Conservation (phyloP, 2,888 invertebrate species). For the Drosophila meridionalis region DNA sequence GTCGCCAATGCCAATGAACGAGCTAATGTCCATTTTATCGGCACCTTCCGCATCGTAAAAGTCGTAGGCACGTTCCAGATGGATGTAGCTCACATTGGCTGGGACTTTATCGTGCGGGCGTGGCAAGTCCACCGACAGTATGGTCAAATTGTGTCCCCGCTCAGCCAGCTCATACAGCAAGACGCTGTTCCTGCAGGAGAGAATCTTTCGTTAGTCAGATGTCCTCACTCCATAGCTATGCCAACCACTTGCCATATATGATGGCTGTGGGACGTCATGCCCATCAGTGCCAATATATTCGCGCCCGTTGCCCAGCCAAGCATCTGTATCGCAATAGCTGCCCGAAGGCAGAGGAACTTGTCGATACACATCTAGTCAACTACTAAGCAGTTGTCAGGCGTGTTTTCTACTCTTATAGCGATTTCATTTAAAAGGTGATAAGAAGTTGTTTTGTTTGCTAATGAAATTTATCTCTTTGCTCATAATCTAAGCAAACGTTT, state of each 20-base stretch:
- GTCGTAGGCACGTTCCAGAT: constrained; percentile 69
- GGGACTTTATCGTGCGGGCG: constrained; percentile 40
- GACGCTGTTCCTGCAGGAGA: constrained; percentile 57
- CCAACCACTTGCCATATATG: constrained; percentile 58
- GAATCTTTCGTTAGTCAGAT: background rate
- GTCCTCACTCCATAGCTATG: background rate
- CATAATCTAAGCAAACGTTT: background rate
- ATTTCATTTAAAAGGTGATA: background rate
- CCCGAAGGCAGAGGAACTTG: constrained; percentile 1
- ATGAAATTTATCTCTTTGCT: too few relatives aligned
- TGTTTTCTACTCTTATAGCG: background rate
- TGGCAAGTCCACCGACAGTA: constrained; percentile 63
- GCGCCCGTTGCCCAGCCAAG: constrained; percentile 22
- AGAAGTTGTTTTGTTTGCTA: background rate
- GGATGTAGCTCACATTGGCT: constrained; percentile 66
- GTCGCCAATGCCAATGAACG: constrained; percentile 38
- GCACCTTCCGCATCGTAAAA: constrained; percentile 22
- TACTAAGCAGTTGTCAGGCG: background rate
- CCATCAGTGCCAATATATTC: constrained; percentile 66
- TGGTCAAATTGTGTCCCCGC: constrained; percentile 66
- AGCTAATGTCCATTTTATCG: constrained; percentile 28
- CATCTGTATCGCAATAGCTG: constrained; percentile 25
- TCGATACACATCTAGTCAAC: constrained; percentile 7
- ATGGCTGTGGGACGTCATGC: constrained; percentile 66
- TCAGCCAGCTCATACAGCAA: constrained; percentile 54